Percentiles rank a stretch among this genome's conserved stretches.
Conservation (phyloP, 2,113 vertebrate species). For the Tragulus kanchil region DNA sequence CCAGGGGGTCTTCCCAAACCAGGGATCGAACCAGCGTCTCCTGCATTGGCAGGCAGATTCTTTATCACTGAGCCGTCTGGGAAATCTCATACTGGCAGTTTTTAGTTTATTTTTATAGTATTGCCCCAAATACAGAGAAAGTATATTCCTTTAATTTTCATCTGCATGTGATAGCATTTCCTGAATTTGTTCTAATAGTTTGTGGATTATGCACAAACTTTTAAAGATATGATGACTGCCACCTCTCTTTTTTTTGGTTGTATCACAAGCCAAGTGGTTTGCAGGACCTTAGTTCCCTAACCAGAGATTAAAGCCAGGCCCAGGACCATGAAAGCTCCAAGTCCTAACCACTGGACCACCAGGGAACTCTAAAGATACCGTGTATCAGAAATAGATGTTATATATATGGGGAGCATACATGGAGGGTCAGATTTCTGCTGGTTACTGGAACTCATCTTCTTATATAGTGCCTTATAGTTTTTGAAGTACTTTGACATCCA, state of each 20-base stretch:
- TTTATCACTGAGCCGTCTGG: background rate
- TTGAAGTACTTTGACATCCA: background rate
- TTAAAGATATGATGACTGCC: conserved; percentile 18
- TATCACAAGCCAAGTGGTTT: background rate
- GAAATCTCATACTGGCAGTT: background rate
- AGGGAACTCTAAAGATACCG: background rate
- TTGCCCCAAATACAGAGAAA: conserved; percentile 14
- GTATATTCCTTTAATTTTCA: background rate
- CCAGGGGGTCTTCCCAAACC: background rate
- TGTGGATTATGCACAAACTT: conserved; percentile 25
- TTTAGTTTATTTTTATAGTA: background rate
- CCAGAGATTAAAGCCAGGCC: background rate
- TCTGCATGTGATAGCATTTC: background rate
- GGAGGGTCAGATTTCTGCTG: background rate
- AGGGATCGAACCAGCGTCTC: background rate
- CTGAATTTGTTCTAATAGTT: conserved; percentile 17
- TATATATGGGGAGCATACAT: background rate
- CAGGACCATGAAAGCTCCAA: background rate
- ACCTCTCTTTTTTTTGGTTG: background rate
- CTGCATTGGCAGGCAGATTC: background rate
- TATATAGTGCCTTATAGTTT: background rate
- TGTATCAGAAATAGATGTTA: background rate
- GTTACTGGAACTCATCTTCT: background rate
- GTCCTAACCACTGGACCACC: background rate
- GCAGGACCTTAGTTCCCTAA: background rate